Conservation (phyloP, 2,888 invertebrate species). For the Cantharis rustica region DNA sequence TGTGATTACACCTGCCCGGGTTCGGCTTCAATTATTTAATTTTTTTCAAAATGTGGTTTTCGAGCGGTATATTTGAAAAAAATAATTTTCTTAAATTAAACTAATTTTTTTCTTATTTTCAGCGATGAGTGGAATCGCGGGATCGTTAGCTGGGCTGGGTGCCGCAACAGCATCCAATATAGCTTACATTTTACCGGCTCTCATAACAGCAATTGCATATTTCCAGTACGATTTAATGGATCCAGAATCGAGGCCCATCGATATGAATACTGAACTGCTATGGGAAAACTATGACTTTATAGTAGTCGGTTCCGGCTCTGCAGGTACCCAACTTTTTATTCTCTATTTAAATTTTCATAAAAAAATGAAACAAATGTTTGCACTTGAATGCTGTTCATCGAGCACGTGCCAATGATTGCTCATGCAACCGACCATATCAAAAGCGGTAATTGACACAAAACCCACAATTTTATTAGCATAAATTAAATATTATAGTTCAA, state of each 20-base stretch:
- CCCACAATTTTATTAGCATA: background rate
- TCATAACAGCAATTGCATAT: constrained; percentile 84
- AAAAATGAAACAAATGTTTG: no score
- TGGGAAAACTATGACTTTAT: constrained; percentile 81
- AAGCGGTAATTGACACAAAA: background rate
- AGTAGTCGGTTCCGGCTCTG: constrained; percentile 84
- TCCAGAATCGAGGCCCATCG: constrained; percentile 79
- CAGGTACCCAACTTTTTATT: constrained; percentile 59
- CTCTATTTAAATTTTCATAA: no score
- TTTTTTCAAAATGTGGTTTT: constrained; percentile 6
- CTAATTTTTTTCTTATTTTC: constrained; percentile 21
- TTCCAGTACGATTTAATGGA: constrained; percentile 85
- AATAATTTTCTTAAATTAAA: background rate
- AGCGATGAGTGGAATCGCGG: constrained; percentile 70
- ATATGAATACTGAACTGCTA: constrained; percentile 68
- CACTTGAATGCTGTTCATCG: no score
- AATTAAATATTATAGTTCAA: no score
- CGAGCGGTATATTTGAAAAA: background rate
- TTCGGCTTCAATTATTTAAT: background rate
- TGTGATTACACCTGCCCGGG: background rate
- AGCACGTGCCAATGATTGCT: no score
- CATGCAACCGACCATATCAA: background rate
- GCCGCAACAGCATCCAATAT: constrained; percentile 70
- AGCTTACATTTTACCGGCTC: constrained; percentile 81
- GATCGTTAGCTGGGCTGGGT: constrained; percentile 71